These are phyloP conservation scores for Lymantria dispar DNA, from an alignment of 2,888 invertebrate species.

Conservation along the genomic window DNA sequence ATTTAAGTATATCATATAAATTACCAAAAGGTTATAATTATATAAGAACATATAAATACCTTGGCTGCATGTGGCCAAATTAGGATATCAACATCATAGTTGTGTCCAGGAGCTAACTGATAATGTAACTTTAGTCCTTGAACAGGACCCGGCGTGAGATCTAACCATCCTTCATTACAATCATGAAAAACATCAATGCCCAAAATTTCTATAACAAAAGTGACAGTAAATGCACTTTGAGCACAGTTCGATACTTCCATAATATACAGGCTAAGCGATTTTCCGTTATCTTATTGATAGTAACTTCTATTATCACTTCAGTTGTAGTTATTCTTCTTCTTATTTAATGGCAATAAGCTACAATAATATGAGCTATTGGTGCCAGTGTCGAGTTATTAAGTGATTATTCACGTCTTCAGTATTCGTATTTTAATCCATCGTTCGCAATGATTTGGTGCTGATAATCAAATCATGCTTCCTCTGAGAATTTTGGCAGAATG, in stretches of 20 bases:
- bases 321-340: no score
- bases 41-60: conserved; percentile 35
- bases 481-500: no score
- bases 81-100: conserved; percentile 56
- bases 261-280: background rate
- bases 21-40: background rate
- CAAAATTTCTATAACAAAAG: conserved; percentile 61
- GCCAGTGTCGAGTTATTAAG: no score
- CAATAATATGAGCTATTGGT: no score
- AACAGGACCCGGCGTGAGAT: conserved; percentile 45
- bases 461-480: no score
- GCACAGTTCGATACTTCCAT: background rate
- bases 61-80: conserved; percentile 70
- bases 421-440: no score
- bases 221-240: conserved; percentile 51
- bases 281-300: no score
- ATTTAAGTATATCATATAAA: no score
- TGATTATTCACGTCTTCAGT: no score
- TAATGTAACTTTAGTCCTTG: conserved; percentile 63
- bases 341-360: no score
- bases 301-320: no score
- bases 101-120: conserved; percentile 55
- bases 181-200: conserved; percentile 63
- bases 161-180: conserved; percentile 56
- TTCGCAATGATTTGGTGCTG: no score